A percentile compares a stretch with the other conserved stretches of the same genome.
Conservation (phyloP, 1,140 invertebrate species). For the Nautilus pompilius region DNA sequence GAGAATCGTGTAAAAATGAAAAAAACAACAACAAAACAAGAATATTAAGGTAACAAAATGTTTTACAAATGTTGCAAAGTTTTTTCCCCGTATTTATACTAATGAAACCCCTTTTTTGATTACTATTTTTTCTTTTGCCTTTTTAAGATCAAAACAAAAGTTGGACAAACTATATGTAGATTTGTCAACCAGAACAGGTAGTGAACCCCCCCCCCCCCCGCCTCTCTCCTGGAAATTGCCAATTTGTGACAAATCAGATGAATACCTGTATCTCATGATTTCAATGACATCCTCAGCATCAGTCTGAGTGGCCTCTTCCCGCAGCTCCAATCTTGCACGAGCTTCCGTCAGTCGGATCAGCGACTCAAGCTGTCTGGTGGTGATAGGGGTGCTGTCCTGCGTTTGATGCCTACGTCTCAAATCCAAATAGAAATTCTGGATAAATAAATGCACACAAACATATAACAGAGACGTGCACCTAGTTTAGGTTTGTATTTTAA, state of each 20-base stretch:
- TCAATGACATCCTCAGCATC: conserved; percentile 87
- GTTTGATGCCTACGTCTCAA: conserved; percentile 68
- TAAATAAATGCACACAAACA: neutral
- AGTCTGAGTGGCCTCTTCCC: conserved; percentile 71
- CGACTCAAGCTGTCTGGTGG: conserved; percentile 79
- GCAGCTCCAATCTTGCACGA: conserved; percentile 78
- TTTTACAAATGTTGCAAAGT: too few species aligned
- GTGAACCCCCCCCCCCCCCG: neutral
- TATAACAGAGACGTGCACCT: too few species aligned
- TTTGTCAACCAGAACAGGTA: neutral
- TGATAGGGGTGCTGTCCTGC: conserved; percentile 69
- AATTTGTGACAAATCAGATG: neutral
- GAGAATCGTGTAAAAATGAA: too few species aligned
- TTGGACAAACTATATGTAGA: too few species aligned
- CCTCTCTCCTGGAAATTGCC: neutral
- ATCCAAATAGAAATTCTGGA: conserved; percentile 76
- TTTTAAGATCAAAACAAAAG: too few species aligned
- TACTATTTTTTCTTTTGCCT: too few species aligned
- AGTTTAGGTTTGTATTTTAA: too few species aligned
- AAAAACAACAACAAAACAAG: too few species aligned
- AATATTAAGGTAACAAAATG: too few species aligned
- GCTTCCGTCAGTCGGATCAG: conserved; percentile 85
- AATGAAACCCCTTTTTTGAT: too few species aligned
- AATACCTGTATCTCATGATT: conserved; percentile 68
- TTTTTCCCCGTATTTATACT: too few species aligned